Base-by-base conservation (phyloP, 2,888 invertebrate genomes). In the Zhengitettix transpicula region DNA sequence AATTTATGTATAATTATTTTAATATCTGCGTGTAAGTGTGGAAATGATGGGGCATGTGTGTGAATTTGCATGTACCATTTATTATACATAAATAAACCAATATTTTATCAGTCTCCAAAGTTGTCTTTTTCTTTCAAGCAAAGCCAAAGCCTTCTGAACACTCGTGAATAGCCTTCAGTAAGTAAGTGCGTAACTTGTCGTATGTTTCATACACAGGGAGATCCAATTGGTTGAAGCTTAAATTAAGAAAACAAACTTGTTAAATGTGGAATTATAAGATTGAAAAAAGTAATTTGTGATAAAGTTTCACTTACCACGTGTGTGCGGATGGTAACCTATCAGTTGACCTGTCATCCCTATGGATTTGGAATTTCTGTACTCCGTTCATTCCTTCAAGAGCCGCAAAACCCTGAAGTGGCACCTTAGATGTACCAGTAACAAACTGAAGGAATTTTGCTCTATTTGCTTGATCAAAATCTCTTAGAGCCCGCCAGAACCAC, bases 61-160 rank as follows among this genome's bases (percentile, higher is more conserved):
- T 28, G 28, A 28, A 28, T 28, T 28, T 28, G 28, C 28, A 28
- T 28, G 28, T 28, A 28, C 28, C 28, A 28, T 28, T 28, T 28
- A 28, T 28, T 28, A 28, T 28, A 28, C 28, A 28, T 28, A 28
- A 28, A 28, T 28, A 28, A 28, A 28, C 28, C 28, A 28, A 28
- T 28, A 28, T 28, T 28, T 28, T 28, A 28, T 28, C 28, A 28
- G 28, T 28, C 28, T 28, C 28, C 28, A 28, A 28, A 28, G 28
- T 28, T 28, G 28, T 28, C 28, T 47, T 47, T 47, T 47, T 52
- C 12, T 40, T 60, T 82, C 85, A 93, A 70, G 92, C 92, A 73
- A 93, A 88, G 69, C 92, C 93, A 75, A 93, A 93, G 70, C 92
- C 93, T 77, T 92, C 91, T 44, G 90, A 89, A 75, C 92, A 93